Base-by-base conservation (phyloP, 2,113 vertebrate genomes). In the Hippolais icterina region DNA sequence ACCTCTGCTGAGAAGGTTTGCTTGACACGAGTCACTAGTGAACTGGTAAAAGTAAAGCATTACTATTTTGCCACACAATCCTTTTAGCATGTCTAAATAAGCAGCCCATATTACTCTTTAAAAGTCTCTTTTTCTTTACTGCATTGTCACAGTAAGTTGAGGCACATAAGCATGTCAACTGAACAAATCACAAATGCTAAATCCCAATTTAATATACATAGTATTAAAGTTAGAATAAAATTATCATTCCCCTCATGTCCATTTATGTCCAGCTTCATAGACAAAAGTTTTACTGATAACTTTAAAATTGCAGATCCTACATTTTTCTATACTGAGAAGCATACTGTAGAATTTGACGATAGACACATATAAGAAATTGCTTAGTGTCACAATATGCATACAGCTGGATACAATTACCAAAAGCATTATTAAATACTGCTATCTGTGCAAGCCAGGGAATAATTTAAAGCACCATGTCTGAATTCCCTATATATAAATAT, bases 401-500 rank as follows among this genome's bases (percentile, higher is more conserved):
- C 16, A 18, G 10, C 33, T 46, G 15, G 52, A 70, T 53, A 59
- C 17, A 83, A 47, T 25, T 71, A 82, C 81, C 41, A 87, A 85
- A 90, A 85, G 5, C 37, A 57, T 82, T 91, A 75, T 88, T 85
- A 79, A 96, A 68, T 31, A 54, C 11, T 75, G 39, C 33, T 59
- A 57, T 91, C 65, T 60, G 13, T 91, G 63, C 39, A 69, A 75
- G 22, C 19, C n/a, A 80, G 16, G 54, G 41, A 63, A 79, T 64
- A 57, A 60, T 90, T 89, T 76, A 20, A 57, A 91, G 31, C 27
- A 83, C 13, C 20, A 17, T 77, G 12, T 76, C 61, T 79, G 39
- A 93, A 91, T 90, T 91, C 56, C n/a, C 57, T 83, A 18, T 13
- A 49, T n/a, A 82, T 71, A 94, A 92, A 64, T 94, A 81, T 89